Base-by-base conservation (phyloP, 2,113 vertebrate species). In the Megaleporinus macrocephalus region DNA sequence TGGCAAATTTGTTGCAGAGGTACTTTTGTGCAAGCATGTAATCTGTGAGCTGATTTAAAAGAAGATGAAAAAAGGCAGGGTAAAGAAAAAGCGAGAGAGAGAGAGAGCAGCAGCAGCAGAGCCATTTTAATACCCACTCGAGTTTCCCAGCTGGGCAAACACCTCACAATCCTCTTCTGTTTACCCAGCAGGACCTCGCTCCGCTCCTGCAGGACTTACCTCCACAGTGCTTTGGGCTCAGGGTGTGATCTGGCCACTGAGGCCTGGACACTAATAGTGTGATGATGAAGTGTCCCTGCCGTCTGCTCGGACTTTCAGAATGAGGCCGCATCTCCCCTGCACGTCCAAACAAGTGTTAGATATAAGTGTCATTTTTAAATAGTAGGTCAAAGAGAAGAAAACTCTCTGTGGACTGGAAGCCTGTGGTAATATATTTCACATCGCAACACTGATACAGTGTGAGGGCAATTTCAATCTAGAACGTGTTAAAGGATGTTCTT, bases 121-220 rank as follows among this genome's bases (percentile, higher is more conserved):
- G 26, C 65, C 76, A 27, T 81, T 47, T 76, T 55, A 55, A 65
- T 57, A 73, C 61, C 49, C 62, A 72, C 68, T 82, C 73, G 41
- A 82, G n/a, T 73, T 76, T 59, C 15, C 61, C 86, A 87, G 81
- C 81, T 85, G 83, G 78, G 49, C 70, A 79, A 85, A 85, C 65
- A 79, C 36, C 62, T 82, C 80, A 44, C 80, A 68, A 53, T 13
- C n/a, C 30, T 71, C 27, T 27, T 71, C 51, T 79, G 66, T 84
- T 76, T 82, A 79, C 59, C 44, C 49, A 63, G 61, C 14, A 47
- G 68, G 24, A 71, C 68, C 66, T 69, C 79, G 53, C 63, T 41
- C 29, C 57, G 53, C 65, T 84, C 44, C 51, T 73, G 76, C 53
- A 15, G 44, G 57, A 44, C 57, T 66, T 68, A 55, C 51, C 29